phyloP scores from a whole-genome alignment of 2,113 vertebrate genomes.

The Pampusana beccarii region DNA sequence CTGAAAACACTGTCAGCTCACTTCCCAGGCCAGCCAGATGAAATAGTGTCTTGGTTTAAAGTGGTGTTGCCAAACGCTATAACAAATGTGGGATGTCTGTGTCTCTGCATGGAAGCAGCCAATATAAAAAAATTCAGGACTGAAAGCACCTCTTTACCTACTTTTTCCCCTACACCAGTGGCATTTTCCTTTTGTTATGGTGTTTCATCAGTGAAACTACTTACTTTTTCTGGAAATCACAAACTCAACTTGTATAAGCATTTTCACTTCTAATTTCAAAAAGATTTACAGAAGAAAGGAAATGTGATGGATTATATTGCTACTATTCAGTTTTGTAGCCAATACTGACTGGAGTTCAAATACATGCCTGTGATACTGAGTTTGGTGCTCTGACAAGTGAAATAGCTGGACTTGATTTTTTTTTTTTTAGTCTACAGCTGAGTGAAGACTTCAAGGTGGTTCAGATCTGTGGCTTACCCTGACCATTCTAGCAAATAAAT shows the following conservation, averaged over 20 bases:
- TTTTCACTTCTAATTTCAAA: neutral
- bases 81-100: neutral
- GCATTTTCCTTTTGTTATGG: neutral
- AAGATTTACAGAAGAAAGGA: neutral
- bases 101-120: neutral
- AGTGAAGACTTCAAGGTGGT: neutral
- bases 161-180: neutral
- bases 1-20: neutral
- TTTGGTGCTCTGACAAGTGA: neutral
- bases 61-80: neutral
- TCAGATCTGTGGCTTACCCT: neutral
- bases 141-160: neutral
- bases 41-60: neutral
- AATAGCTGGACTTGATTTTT: neutral
- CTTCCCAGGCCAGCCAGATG: neutral
- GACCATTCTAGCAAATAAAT: neutral
- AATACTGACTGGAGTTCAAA: neutral
- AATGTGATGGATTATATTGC: neutral
- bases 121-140: neutral
- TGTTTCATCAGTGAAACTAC: neutral
- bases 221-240: neutral
- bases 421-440: neutral
- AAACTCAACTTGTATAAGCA: fast-evolving
- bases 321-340: neutral
- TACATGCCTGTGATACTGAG: neutral